phyloP scores from a whole-genome alignment of 2,888 invertebrate species.

The Autographa gamma region DNA sequence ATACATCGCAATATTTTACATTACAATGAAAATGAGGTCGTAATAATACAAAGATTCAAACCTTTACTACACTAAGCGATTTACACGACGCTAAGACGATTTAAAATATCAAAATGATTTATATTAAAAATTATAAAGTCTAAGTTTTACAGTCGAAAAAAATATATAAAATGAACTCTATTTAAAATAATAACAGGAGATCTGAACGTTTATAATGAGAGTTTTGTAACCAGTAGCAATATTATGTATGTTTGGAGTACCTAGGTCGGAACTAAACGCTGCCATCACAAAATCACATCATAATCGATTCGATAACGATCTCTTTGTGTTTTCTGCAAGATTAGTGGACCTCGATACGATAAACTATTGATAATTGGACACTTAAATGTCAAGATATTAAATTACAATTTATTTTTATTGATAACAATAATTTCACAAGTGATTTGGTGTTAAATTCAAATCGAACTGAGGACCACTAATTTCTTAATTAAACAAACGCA shows the following conservation, averaged over 20 bases:
- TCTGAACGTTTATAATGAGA: constrained; percentile 61
- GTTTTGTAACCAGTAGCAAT: constrained; percentile 43
- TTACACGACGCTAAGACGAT: constrained; percentile 73
- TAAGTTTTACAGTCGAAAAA: constrained; percentile 54
- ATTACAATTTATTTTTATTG: too few relatives aligned
- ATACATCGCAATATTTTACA: constrained; percentile 67
- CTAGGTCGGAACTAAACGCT: constrained; percentile 57
- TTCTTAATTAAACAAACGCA: background rate
- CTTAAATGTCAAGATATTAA: background rate
- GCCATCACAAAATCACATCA: constrained; percentile 59
- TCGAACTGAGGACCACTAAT: constrained; percentile 21
- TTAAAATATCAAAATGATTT: constrained; percentile 63
- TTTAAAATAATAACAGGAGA: constrained; percentile 64
- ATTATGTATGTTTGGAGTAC: constrained; percentile 37
- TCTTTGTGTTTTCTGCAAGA: constrained; percentile 16
- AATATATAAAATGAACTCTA: constrained; percentile 62
- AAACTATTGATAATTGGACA: background rate
- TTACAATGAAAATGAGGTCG: constrained; percentile 69
- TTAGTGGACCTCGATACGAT: constrained; percentile 15
- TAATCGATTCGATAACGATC: constrained; percentile 33
- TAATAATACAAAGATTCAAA: constrained; percentile 65
- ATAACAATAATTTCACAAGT: too few relatives aligned
- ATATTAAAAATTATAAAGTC: constrained; percentile 57
- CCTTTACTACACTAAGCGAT: constrained; percentile 72
- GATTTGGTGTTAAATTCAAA: background rate